These are phyloP conservation scores for Platichthys stellatus DNA, from an alignment of 2,113 vertebrate species.

Conservation along the genomic window DNA sequence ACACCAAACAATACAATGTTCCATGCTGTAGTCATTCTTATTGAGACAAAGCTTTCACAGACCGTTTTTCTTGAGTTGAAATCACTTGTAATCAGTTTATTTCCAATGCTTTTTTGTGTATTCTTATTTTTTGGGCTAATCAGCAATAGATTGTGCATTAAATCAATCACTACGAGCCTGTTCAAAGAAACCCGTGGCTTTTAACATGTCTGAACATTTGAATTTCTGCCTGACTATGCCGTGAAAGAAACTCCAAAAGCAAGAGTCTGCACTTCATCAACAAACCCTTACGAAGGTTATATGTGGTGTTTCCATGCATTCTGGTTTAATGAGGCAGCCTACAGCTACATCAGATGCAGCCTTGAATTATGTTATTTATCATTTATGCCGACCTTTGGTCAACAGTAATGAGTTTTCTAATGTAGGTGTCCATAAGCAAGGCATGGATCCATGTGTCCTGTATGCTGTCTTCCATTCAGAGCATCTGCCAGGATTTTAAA, in stretches of 20 bases:
- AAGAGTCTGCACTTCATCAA: background rate
- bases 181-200: background rate
- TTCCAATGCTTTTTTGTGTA: background rate
- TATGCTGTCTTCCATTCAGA: background rate
- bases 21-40: conserved; percentile 12
- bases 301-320: background rate
- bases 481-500: background rate
- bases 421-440: conserved; percentile 12
- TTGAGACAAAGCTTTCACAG: background rate
- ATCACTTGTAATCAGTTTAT: background rate
- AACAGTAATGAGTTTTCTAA: conserved; percentile 18
- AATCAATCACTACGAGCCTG: background rate
- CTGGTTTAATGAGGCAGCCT: background rate
- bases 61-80: background rate
- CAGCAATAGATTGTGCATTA: background rate
- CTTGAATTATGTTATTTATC: conserved; percentile 26
- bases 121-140: background rate
- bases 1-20: conserved; percentile 34
- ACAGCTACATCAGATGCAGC: background rate
- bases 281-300: background rate
- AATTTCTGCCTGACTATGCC: background rate
- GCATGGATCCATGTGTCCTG: background rate
- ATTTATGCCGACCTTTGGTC: conserved; percentile 30
- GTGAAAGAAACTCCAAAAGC: too few relatives aligned
- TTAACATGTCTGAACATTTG: background rate